Evolutionary conservation across 2,113 vertebrate species (phyloP).

Genomic region (Rhea americana): DNA sequence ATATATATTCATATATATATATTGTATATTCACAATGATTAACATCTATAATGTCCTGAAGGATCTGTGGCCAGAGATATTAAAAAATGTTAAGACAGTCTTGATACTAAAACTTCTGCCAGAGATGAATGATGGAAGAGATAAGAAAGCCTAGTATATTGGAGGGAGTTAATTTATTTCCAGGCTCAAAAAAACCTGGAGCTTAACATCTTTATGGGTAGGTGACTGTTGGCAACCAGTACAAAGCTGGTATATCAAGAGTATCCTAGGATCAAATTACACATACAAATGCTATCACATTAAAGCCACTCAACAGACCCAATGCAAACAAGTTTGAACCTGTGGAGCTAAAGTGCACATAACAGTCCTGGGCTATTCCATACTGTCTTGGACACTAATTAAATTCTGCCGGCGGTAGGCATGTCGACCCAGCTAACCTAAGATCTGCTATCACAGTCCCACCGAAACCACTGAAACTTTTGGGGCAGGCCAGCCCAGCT

Average conservation of each 20-base stretch:
- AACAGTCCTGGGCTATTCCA: background rate
- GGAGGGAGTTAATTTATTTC: background rate
- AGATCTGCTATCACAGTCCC: background rate
- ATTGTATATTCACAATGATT: background rate
- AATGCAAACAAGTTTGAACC: background rate
- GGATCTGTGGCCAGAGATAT: background rate
- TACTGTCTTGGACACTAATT: background rate
- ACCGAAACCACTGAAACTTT: background rate
- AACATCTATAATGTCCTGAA: background rate
- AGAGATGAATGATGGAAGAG: constrained; percentile 1
- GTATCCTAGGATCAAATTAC: background rate
- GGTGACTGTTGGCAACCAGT: background rate
- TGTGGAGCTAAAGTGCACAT: background rate
- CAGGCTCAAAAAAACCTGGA: background rate
- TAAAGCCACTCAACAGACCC: background rate
- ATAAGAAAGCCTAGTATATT: background rate
- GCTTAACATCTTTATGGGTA: background rate
- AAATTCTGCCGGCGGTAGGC: background rate
- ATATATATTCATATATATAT: too few relatives aligned
- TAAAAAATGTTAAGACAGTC: background rate
- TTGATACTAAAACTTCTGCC: background rate
- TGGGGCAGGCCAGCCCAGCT: background rate
- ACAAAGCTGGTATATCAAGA: background rate
- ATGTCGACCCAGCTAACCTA: background rate
- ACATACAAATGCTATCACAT: background rate